phyloP scores from a whole-genome alignment of 2,113 vertebrate species.

The Eleginops maclovinus region DNA sequence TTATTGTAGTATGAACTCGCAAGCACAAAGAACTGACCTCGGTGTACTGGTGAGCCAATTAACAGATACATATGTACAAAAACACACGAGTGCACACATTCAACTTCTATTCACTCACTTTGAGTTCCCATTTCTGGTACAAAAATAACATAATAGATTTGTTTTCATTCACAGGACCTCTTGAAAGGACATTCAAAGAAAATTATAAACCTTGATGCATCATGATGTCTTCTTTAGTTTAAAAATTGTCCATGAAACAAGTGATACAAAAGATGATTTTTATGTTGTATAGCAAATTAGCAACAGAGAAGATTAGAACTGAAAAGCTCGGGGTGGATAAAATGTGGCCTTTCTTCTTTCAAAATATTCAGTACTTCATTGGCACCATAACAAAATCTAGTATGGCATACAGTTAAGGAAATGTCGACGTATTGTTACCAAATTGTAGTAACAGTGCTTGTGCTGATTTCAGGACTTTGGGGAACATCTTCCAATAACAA shows the following conservation, averaged over 20 bases:
- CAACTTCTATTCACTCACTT: conserved; percentile 35
- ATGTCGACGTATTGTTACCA: conserved; percentile 28
- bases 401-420: conserved; percentile 19
- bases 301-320: conserved; percentile 18
- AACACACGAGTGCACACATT: conserved; percentile 58
- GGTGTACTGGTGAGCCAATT: conserved; percentile 43
- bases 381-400: conserved; percentile 53
- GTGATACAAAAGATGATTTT: conserved; percentile 42
- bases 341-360: conserved; percentile 21
- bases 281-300: conserved; percentile 11
- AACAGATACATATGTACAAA: conserved; percentile 78
- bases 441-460: conserved; percentile 23
- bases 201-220: conserved; percentile 16
- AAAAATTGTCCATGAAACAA: conserved; percentile 39
- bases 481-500: conserved; percentile 8
- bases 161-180: conserved; percentile 44
- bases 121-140: conserved; percentile 48
- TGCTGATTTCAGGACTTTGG: conserved; percentile 16
- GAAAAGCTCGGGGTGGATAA: conserved; percentile 38
- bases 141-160: conserved; percentile 61
- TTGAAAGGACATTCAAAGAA: conserved; percentile 20
- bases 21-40: conserved; percentile 61
- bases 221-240: conserved; percentile 16
- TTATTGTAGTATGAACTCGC: conserved; percentile 70
- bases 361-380: conserved; percentile 60